Base-by-base conservation (phyloP, 2,113 vertebrate genomes). In the Scomber scombrus region DNA sequence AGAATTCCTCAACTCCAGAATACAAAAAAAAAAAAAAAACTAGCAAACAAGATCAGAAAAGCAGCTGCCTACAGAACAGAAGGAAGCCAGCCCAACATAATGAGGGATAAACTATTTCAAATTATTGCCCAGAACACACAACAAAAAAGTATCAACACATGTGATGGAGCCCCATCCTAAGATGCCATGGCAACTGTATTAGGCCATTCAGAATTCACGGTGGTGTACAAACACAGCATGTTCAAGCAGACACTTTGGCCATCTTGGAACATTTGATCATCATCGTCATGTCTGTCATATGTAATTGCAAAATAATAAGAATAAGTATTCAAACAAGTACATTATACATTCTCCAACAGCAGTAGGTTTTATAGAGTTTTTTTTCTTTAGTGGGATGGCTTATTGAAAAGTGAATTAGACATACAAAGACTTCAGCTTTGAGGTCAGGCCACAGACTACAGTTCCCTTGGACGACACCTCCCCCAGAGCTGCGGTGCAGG, bases 1-100 rank as follows among this genome's bases (percentile, higher is more conserved):
- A 90, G 75, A 86, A 84, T 84, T 90, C 81, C 64, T 87, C 84
- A 91, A 92, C 87, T 91, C 86, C 62, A 71, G 72, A 87, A 88
- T 88, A 89, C 73, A 90, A 91, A 89, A 87, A 51, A 34, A 76
- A 43, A 45, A 65, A 58, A 64, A 78, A 55, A 78, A 86, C 78
- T 84, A 90, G 87, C 83, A 85, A 91, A 90, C 91, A 94, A 92
- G 93, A 93, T 93, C 91, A 88, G 70, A 81, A 91, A 96, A 94
- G 94, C 82, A 95, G 96, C 96, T 96, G 96, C 96, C 95, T 95
- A 92, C 86, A 94, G 93, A 95, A 91, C 86, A 94, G 93, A 94
- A 96, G 95, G 94, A 95, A 96, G 95, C 95, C 93, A 84, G 95
- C 94, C 93, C 90, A 91, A 89, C 82, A 92, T 75, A 89, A 85